These are phyloP conservation scores for Chloroceryle amazona DNA, from an alignment of 2,797 vertebrate species.

Conservation along the genomic window DNA sequence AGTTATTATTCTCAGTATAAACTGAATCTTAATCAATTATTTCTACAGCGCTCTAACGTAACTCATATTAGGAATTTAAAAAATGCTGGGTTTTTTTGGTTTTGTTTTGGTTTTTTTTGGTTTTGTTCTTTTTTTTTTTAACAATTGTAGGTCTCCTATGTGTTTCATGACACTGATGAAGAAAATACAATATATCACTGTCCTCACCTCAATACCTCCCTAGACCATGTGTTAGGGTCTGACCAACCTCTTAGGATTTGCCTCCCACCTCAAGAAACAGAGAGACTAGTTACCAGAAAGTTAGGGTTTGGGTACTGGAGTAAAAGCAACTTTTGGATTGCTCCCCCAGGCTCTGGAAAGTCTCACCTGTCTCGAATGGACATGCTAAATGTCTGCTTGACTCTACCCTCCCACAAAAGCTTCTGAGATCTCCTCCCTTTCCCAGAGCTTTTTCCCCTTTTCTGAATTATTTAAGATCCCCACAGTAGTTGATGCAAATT, in stretches of 20 bases:
- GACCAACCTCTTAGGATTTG: not conserved
- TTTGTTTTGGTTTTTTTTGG: not conserved
- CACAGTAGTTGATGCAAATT: not conserved
- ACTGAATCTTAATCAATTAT: constrained; percentile 51
- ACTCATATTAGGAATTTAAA: not conserved
- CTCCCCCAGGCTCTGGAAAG: not conserved
- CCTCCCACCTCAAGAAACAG: not conserved
- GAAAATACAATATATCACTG: not conserved
- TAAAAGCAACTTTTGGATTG: not conserved
- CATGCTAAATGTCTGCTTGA: not conserved
- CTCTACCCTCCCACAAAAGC: not conserved
- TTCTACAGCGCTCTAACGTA: not conserved
- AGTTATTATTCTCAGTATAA: not conserved
- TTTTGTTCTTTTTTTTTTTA: not conserved
- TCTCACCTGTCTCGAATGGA: not conserved
- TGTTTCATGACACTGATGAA: not conserved
- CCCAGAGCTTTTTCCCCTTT: not conserved
- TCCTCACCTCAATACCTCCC: not conserved
- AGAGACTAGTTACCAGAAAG: not conserved
- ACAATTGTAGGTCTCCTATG: not conserved
- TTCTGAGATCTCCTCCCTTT: not conserved
- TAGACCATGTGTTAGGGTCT: not conserved
- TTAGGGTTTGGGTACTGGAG: not conserved
- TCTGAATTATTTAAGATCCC: not conserved
- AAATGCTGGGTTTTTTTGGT: too few species aligned